These are phyloP conservation scores for Antrozous pallidus DNA, from an alignment of 2,797 vertebrate genomes.

Conservation along the genomic window DNA sequence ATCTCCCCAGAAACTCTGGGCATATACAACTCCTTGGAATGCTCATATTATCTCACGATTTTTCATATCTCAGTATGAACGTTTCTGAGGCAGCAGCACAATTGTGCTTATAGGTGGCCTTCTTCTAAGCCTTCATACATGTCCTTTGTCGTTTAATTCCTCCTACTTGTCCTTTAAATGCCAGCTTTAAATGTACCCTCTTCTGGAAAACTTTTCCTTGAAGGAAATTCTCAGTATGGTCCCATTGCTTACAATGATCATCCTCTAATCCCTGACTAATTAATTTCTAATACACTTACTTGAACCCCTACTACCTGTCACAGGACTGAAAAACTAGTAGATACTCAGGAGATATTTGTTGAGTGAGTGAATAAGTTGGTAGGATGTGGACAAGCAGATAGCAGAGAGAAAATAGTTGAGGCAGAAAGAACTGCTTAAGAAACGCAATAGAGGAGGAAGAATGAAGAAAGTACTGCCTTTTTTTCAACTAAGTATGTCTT, in stretches of 20 bases:
- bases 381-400: not conserved
- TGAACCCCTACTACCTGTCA: not conserved
- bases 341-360: conserved; percentile 24
- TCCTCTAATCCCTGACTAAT: not conserved
- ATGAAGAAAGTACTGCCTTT: not conserved
- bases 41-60: not conserved
- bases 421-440: conserved; percentile 26
- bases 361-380: not conserved
- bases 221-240: conserved; percentile 21
- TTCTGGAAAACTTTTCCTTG: conserved; percentile 22
- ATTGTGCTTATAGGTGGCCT: not conserved
- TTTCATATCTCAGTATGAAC: too few relatives aligned
- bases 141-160: not conserved
- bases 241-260: not conserved
- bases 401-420: not conserved
- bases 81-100: too few relatives aligned
- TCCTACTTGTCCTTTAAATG: not conserved
- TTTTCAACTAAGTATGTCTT: conserved; percentile 8
- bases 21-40: not conserved
- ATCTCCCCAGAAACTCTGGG: not conserved
- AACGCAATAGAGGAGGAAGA: not conserved
- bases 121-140: not conserved
- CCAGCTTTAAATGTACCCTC: conserved; percentile 15
- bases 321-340: not conserved
- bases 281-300: not conserved